A percentile compares a stretch with the other conserved stretches of the same genome.
phyloP scores from a whole-genome alignment of 2,888 invertebrate genomes.

The Hofmannophila pseudospretella region DNA sequence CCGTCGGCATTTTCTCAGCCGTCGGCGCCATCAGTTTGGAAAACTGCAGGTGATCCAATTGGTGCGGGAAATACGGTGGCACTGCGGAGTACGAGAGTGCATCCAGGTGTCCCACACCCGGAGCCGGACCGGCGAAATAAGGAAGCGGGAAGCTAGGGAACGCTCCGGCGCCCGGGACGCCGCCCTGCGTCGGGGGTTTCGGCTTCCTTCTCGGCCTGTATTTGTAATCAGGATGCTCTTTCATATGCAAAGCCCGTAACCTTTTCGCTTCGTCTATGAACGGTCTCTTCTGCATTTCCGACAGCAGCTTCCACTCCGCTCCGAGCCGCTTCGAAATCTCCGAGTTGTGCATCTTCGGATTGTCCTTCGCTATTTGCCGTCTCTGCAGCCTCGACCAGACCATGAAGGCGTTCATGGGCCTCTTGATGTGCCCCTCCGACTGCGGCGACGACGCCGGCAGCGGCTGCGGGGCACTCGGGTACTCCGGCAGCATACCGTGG shows the following conservation, averaged over 20 bases:
- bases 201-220: conserved; percentile 92
- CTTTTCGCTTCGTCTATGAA: conserved; percentile 97
- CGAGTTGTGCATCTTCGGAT: conserved; percentile 95
- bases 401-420: conserved; percentile 99
- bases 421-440: conserved; percentile 90
- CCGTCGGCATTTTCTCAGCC: conserved; percentile 64
- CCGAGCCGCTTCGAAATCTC: conserved; percentile 95
- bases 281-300: conserved; percentile 92
- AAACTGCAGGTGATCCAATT: conserved; percentile 82
- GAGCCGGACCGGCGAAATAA: conserved; percentile 81
- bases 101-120: conserved; percentile 77
- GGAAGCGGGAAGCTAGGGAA: conserved; percentile 81
- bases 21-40: conserved; percentile 78
- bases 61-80: conserved; percentile 87
- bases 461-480: conserved; percentile 61
- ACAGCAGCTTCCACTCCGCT: conserved; percentile 94
- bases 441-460: conserved; percentile 67
- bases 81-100: conserved; percentile 81
- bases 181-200: conserved; percentile 81
- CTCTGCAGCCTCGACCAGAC: conserved; percentile 96
- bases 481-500: conserved; percentile 68
- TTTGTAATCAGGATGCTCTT: conserved; percentile 94
- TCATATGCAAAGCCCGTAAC: conserved; percentile 91
- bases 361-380: conserved; percentile 94
- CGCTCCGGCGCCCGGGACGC: conserved; percentile 66